These are phyloP conservation scores for Bubalus kerabau DNA, from an alignment of 2,113 vertebrate species.

Conservation along the genomic window DNA sequence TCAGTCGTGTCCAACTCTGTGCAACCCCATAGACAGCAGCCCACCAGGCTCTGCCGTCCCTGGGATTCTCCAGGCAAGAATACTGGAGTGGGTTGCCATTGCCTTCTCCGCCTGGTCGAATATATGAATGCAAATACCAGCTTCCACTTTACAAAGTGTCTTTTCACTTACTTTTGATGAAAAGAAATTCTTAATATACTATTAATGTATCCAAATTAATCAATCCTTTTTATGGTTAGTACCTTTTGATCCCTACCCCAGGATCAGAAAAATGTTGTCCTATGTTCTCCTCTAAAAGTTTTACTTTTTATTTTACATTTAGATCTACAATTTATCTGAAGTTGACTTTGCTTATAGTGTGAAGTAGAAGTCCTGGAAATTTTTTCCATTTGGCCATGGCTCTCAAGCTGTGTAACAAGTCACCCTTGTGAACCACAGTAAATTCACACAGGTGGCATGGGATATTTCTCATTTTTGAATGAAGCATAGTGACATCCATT, in stretches of 20 bases:
- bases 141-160: neutral
- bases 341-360: neutral
- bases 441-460: neutral
- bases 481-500: neutral
- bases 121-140: neutral
- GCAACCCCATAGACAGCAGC: too few species aligned
- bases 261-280: neutral
- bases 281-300: neutral
- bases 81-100: too few species aligned
- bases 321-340: neutral
- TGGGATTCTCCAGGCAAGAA: too few species aligned
- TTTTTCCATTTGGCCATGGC: neutral
- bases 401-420: neutral
- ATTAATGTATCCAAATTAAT: neutral
- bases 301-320: slow-evolving; percentile 12
- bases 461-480: neutral
- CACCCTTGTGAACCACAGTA: neutral
- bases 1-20: too few species aligned
- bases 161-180: neutral
- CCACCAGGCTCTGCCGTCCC: too few species aligned
- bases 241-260: neutral
- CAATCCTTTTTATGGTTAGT: neutral
- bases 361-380: neutral
- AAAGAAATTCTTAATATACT: neutral
- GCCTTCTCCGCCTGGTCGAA: neutral